Evolutionary conservation across 1,140 invertebrate species (phyloP).

Genomic region (Goniozus legneri): DNA sequence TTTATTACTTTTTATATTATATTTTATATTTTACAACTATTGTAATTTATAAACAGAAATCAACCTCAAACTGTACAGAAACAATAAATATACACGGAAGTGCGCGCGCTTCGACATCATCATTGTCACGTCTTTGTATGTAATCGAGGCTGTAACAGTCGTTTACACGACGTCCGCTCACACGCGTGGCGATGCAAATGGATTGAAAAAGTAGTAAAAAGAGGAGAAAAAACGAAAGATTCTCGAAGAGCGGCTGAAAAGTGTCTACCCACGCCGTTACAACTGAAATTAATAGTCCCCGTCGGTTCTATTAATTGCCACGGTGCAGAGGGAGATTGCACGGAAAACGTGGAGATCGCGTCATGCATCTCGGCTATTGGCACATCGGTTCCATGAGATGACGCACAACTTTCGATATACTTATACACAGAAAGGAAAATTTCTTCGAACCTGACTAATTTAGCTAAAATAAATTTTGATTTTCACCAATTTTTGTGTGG

Average conservation of each 20-base stretch:
- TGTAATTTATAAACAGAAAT: background rate
- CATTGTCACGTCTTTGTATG: conserved; percentile 12
- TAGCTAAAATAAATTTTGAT: too few species aligned
- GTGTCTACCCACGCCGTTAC: background rate
- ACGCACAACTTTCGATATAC: too few species aligned
- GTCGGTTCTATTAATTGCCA: conserved; percentile 7
- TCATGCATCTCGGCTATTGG: too few species aligned
- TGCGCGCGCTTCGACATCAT: conserved; percentile 25
- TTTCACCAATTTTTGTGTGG: too few species aligned
- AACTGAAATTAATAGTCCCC: background rate
- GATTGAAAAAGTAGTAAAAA: too few species aligned
- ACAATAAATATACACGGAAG: background rate
- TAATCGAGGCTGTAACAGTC: conserved; percentile 26
- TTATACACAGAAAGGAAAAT: too few species aligned
- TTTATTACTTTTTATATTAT: too few species aligned
- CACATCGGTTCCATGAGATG: too few species aligned
- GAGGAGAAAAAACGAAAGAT: background rate
- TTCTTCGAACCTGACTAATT: too few species aligned
- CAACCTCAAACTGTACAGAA: conserved; percentile 10
- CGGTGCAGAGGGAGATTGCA: background rate
- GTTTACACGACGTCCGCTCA: conserved; percentile 26
- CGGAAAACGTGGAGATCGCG: too few species aligned
- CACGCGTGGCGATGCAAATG: background rate
- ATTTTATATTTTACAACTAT: too few species aligned
- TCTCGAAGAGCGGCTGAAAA: background rate